Percentiles rank a stretch among this genome's conserved stretches.
phyloP scores from a whole-genome alignment of 2,888 invertebrate species.

The Venustoraphidia nigricollis region DNA sequence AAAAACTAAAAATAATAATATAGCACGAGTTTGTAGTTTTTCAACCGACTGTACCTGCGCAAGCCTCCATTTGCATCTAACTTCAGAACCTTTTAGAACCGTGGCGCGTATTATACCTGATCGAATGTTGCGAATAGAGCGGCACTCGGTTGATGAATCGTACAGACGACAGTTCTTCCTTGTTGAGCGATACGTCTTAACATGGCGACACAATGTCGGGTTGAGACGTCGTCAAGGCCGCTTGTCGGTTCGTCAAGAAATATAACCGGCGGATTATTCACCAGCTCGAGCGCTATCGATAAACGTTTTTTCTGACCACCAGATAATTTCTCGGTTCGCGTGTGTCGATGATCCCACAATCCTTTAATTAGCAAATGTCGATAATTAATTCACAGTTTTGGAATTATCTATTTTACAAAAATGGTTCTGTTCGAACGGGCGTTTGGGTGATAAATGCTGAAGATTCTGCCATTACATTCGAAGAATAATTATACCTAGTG shows the following conservation, averaged over 20 bases:
- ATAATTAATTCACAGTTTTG: too few relatives aligned
- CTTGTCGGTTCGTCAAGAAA: conserved; percentile 74
- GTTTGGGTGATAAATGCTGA: too few relatives aligned
- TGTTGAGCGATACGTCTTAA: conserved; percentile 40
- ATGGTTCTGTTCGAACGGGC: too few relatives aligned
- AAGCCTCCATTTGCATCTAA: too few relatives aligned
- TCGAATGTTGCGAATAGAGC: conserved; percentile 46
- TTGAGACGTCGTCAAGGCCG: conserved; percentile 50
- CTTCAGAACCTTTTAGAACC: too few relatives aligned
- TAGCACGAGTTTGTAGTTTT: too few relatives aligned
- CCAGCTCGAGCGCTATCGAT: conserved; percentile 66
- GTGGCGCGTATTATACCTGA: too few relatives aligned
- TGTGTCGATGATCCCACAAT: conserved; percentile 43
- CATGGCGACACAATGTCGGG: conserved; percentile 41
- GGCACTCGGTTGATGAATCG: conserved; percentile 53
- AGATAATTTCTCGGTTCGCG: conserved; percentile 44
- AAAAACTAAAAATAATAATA: too few relatives aligned
- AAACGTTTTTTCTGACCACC: conserved; percentile 70
- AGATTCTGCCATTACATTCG: too few relatives aligned
- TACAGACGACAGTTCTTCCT: conserved; percentile 50
- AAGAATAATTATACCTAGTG: too few relatives aligned
- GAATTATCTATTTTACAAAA: too few relatives aligned
- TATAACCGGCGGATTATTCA: conserved; percentile 72
- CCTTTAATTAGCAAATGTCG: conserved; percentile 47
- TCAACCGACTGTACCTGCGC: too few relatives aligned